Evolutionary conservation across 37 sponge, comb jelly and placozoan species (phyloP).

Genomic region (Tethya wilhelma): DNA sequence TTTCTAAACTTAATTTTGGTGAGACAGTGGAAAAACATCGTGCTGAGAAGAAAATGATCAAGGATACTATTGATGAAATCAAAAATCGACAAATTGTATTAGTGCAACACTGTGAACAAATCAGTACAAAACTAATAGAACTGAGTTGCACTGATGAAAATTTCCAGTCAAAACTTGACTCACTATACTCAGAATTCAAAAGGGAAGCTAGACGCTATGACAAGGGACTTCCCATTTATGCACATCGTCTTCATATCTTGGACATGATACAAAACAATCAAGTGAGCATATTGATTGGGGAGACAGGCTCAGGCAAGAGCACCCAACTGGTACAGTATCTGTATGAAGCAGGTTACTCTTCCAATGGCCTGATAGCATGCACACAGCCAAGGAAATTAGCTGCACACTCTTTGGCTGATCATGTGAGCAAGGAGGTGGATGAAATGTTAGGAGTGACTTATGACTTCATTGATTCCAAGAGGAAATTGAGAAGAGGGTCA

Average conservation of each 20-base stretch:
- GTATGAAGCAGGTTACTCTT: conserved; percentile 71
- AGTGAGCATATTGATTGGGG: conserved; percentile 76
- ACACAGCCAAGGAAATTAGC: conserved; percentile 91
- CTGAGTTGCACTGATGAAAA: neutral
- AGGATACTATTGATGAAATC: conserved; percentile 7
- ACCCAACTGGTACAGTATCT: conserved; percentile 91
- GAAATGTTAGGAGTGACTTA: conserved; percentile 43
- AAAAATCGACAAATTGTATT: conserved; percentile 4
- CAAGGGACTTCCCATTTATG: conserved; percentile 67
- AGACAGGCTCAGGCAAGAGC: conserved; percentile 94
- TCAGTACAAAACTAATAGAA: neutral
- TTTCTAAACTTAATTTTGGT: neutral
- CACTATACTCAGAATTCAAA: neutral
- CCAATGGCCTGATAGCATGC: conserved; percentile 58
- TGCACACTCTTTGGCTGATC: conserved; percentile 78
- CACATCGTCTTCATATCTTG: conserved; percentile 34
- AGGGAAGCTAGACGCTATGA: conserved; percentile 48
- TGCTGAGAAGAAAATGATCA: neutral
- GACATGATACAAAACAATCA: conserved; percentile 34
- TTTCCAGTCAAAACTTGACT: no score
- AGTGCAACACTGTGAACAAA: neutral
- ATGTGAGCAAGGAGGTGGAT: conserved; percentile 73
- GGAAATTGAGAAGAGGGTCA: conserved; percentile 26
- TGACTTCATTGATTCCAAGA: conserved; percentile 58
- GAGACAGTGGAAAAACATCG: neutral